A percentile compares a stretch with the other conserved stretches of the same genome.
phyloP scores from a whole-genome alignment of 2,888 invertebrate species.

The Acanthosepion pharaonis region DNA sequence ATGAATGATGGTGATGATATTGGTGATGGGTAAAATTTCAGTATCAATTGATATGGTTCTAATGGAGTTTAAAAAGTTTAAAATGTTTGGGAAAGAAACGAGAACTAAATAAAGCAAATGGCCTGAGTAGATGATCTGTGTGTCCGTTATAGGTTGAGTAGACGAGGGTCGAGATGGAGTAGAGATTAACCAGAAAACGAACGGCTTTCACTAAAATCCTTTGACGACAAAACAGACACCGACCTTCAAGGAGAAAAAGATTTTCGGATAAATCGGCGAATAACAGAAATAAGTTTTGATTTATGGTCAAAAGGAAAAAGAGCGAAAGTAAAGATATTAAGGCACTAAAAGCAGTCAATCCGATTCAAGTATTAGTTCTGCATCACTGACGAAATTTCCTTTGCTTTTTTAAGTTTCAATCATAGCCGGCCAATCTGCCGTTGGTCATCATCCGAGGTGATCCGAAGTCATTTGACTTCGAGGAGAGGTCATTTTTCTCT shows the following conservation, averaged over 20 bases:
- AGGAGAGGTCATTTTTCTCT: neutral
- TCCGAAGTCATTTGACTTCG: neutral
- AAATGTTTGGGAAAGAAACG: no score
- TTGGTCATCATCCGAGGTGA: neutral
- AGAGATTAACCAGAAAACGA: no score
- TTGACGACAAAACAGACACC: neutral
- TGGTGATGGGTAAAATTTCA: no score
- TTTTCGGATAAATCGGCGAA: neutral
- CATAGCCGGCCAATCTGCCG: neutral
- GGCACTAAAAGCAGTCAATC: neutral
- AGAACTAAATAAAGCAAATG: neutral
- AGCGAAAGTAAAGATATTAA: neutral
- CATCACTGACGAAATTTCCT: neutral
- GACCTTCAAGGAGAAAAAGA: neutral
- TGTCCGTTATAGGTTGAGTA: neutral
- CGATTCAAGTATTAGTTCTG: neutral
- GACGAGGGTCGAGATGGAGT: neutral
- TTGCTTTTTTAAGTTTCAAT: neutral
- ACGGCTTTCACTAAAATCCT: neutral
- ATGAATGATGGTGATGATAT: no score
- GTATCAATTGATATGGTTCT: no score
- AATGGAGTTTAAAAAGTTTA: no score
- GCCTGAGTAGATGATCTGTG: neutral
- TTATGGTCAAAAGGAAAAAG: neutral
- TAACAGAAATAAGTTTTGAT: neutral